Evolutionary conservation across 2,888 invertebrate species (phyloP), one percentile per base, ranked within the genome.

Genomic region (Lapara coniferarum): DNA sequence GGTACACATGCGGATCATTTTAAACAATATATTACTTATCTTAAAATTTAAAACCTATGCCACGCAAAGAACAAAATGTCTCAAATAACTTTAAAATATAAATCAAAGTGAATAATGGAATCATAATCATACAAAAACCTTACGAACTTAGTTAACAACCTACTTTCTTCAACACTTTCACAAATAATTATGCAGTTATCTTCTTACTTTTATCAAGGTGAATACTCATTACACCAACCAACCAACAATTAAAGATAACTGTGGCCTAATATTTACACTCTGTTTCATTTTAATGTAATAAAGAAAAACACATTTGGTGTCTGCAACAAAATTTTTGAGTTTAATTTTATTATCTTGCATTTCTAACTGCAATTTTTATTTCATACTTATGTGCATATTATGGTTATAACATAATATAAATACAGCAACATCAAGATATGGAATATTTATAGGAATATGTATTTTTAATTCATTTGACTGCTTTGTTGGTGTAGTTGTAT

Each of bases 131-230:
- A 16, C 44, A 63, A 19, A 46, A 49, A 63, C 63, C 10, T 63
- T 63, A 46, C 12, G 63, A 63, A 49, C 63, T 46, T 46, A 16
- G 13, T 63, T 10, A 44, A 19, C 46, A 63, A 16, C 49, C 49
- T 49, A 63, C 63, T 63, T 63, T 63, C 63, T 49, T 63, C 7
- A 63, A 49, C 63, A 49, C 63, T 63, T 63, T 63, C 63, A 46
- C 16, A 49, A 49, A 49, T 63, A 57, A 30, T 37, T 37, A 57
- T 53, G 57, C 19, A 59, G 63, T 13, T 19, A 19, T 63, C 49
- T 59, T 44, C 46, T 46, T 46, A 16, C 16, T 49, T 19, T 59
- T 63, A 63, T 49, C 49, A 63, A 63, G 49, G 46, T 63, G 59
- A 63, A 19, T 19, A 16, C 16, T 59, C 59, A 46, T 59, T 59